Evolutionary conservation across 2,888 invertebrate genomes (phyloP).

Genomic region (Dolichomitus sp.): DNA sequence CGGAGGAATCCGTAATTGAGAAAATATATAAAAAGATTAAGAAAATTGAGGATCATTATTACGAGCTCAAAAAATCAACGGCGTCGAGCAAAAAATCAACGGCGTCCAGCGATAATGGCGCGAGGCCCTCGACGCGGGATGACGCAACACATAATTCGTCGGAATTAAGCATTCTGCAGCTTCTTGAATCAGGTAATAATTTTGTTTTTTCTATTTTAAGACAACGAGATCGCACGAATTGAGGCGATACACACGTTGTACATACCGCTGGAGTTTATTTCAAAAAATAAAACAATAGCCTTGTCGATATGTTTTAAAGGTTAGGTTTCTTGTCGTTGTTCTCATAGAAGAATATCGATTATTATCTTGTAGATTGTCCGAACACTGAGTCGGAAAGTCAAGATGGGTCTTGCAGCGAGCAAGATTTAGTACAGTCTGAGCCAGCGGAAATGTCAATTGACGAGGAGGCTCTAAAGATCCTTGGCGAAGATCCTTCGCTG

Average conservation of each 20-base stretch:
- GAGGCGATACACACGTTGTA: slow-evolving; percentile 24
- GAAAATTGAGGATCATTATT: slow-evolving; percentile 50
- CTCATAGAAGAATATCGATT: slow-evolving; percentile 21
- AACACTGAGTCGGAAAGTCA: slow-evolving; percentile 34
- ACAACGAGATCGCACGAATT: slow-evolving; percentile 44
- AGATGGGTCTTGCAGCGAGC: background rate
- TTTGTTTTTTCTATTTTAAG: background rate
- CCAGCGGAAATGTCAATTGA: slow-evolving; percentile 13
- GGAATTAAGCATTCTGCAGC: background rate
- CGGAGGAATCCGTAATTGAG: slow-evolving; percentile 45
- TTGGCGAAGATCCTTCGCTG: slow-evolving; percentile 32
- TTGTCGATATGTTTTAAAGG: background rate
- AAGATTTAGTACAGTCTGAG: background rate
- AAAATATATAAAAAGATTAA: slow-evolving; percentile 54
- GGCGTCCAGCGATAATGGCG: background rate
- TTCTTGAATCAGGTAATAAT: slow-evolving; percentile 18
- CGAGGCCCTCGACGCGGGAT: background rate
- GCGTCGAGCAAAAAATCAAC: slow-evolving; percentile 16
- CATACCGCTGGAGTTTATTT: too few relatives aligned
- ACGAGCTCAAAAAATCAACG: slow-evolving; percentile 32
- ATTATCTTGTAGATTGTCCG: slow-evolving; percentile 36
- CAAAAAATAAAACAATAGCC: background rate
- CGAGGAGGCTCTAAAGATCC: slow-evolving; percentile 12
- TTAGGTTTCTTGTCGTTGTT: slow-evolving; percentile 9
- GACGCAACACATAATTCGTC: slow-evolving; percentile 1